Percentiles rank a stretch among this genome's conserved stretches.
Conservation (phyloP, 2,113 vertebrate species). For the Sapayoa aenigma region DNA sequence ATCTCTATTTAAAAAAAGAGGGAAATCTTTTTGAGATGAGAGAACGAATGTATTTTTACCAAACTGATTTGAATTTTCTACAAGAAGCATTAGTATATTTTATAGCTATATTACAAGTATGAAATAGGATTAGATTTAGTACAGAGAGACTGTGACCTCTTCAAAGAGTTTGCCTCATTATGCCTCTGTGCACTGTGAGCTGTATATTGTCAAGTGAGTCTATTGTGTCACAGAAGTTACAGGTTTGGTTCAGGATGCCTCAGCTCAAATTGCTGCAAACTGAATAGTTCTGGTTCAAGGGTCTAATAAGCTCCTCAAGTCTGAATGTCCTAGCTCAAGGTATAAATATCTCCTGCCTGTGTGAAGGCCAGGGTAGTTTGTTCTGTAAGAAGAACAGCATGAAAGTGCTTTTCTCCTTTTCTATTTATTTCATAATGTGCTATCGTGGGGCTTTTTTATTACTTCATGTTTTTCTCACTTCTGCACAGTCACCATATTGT, state of each 20-base stretch:
- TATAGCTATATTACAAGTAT: neutral
- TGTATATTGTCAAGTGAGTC: neutral
- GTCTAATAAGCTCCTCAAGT: constrained; percentile 10
- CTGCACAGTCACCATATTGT: neutral
- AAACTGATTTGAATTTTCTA: neutral
- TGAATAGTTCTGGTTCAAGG: constrained; percentile 6
- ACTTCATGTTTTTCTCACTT: neutral
- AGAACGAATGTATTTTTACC: neutral
- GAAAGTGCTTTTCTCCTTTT: neutral
- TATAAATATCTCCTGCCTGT: neutral
- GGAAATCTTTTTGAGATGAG: neutral
- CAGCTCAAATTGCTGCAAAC: neutral
- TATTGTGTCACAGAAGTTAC: neutral
- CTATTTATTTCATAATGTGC: neutral
- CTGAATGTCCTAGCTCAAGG: neutral
- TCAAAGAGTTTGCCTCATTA: neutral
- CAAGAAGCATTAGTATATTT: neutral
- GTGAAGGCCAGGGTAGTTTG: neutral
- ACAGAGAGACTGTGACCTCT: neutral
- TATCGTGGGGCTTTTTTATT: rapidly evolving
- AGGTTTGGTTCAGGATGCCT: constrained; percentile 11
- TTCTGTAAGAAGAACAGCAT: neutral
- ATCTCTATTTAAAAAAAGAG: neutral
- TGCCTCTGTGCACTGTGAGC: neutral
- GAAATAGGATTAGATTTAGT: neutral